These are phyloP conservation scores for Meiosimyza decipiens DNA, from an alignment of 2,888 invertebrate species.

Conservation along the genomic window DNA sequence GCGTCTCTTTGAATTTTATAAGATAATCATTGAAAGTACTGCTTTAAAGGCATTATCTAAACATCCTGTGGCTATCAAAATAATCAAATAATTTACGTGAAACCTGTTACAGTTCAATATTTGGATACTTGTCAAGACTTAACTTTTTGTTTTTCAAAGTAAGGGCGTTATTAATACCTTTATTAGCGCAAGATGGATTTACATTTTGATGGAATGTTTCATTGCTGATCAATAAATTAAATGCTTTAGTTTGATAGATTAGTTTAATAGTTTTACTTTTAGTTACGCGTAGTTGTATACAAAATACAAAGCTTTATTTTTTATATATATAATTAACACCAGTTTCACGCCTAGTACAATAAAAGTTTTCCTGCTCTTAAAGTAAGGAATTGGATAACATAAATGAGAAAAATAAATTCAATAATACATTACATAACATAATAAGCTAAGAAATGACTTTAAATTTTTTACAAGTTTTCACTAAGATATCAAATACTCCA, in stretches of 20 bases:
- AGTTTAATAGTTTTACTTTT: not conserved
- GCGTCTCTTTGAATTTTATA: not conserved
- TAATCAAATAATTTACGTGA: too few species aligned
- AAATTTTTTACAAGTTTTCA: constrained; percentile 16
- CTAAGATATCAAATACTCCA: constrained; percentile 84
- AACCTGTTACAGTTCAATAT: too few species aligned
- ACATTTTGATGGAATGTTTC: too few species aligned
- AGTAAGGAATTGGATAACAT: not conserved
- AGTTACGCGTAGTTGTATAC: constrained; percentile 11
- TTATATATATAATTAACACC: constrained; percentile 17
- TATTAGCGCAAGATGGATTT: too few species aligned
- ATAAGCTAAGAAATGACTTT: constrained; percentile 14
- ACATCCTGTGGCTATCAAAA: too few species aligned
- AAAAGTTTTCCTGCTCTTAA: not conserved
- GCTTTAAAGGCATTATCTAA: too few species aligned
- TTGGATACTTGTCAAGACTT: too few species aligned
- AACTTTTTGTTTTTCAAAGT: too few species aligned
- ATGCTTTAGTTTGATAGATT: not conserved
- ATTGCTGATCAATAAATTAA: too few species aligned
- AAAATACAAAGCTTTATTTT: constrained; percentile 22
- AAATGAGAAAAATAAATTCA: constrained; percentile 1
- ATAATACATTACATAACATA: constrained; percentile 14
- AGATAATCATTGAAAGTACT: too few species aligned
- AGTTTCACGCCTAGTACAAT: constrained; percentile 16
- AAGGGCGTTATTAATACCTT: too few species aligned